Percentiles rank a stretch among this genome's conserved stretches.
Conservation (phyloP, 2,113 vertebrate genomes). For the Anas platyrhynchos region DNA sequence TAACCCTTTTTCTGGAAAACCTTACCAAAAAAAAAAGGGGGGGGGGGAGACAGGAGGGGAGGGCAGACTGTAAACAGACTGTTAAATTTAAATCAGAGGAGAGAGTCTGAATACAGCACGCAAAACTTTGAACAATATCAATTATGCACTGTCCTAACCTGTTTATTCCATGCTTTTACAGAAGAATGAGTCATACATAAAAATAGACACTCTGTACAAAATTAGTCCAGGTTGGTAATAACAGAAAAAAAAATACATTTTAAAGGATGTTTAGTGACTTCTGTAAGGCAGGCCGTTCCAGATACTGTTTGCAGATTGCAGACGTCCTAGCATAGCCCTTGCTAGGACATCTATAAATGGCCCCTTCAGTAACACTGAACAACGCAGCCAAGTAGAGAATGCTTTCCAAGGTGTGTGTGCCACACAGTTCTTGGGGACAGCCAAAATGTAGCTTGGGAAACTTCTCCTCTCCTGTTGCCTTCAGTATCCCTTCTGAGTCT, state of each 20-base stretch:
- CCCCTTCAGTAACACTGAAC: background rate
- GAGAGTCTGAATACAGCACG: background rate
- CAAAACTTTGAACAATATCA: background rate
- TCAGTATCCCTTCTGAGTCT: background rate
- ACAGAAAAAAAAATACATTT: background rate
- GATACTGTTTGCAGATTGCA: background rate
- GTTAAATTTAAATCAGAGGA: background rate
- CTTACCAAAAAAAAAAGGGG: background rate
- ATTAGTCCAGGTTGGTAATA: background rate
- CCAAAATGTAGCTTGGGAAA: background rate
- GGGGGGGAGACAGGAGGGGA: background rate
- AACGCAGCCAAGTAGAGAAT: background rate
- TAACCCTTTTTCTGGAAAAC: background rate
- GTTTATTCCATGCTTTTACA: background rate
- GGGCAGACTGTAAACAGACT: background rate
- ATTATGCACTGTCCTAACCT: background rate
- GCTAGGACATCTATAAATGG: background rate
- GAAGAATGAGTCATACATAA: background rate
- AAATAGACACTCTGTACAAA: background rate
- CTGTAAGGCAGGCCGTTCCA: background rate
- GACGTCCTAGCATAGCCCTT: background rate
- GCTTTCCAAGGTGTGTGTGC: background rate
- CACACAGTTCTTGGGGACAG: background rate
- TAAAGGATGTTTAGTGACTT: background rate
- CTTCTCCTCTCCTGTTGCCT: background rate